These are phyloP conservation scores for Peromyscus attwateri DNA, from an alignment of 2,797 vertebrate genomes.

Conservation along the genomic window DNA sequence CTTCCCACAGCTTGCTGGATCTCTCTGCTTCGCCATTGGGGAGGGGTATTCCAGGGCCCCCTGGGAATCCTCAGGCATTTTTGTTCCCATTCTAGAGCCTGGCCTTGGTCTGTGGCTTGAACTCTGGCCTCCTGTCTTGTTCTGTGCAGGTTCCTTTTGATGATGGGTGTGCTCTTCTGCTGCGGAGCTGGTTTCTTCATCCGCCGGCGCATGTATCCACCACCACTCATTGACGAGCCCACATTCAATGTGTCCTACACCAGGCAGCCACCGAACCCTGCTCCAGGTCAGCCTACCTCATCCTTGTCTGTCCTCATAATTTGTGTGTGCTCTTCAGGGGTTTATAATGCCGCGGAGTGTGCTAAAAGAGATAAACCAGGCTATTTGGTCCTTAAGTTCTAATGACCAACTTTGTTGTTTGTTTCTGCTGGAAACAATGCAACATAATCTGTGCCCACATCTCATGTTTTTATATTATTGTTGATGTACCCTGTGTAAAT, in stretches of 20 bases:
- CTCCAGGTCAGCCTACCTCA: constrained; percentile 90
- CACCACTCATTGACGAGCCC: constrained; percentile 94
- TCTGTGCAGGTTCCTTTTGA: constrained; percentile 94
- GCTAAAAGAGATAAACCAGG: background rate
- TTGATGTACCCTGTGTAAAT: background rate
- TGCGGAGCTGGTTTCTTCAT: constrained; percentile 97
- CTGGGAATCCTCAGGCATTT: background rate
- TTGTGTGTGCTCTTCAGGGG: background rate
- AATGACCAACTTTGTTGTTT: background rate
- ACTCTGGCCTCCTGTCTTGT: background rate
- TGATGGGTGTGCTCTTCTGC: constrained; percentile 98
- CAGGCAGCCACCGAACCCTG: constrained; percentile 91
- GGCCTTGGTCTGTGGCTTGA: too few species aligned
- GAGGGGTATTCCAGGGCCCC: fast-evolving
- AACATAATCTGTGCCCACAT: fast-evolving
- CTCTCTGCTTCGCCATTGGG: background rate
- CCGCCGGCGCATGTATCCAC: constrained; percentile 95
- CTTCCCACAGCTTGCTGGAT: background rate
- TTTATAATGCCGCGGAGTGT: background rate
- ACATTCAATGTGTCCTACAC: constrained; percentile 98
- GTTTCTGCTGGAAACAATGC: background rate
- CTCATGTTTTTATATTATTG: background rate
- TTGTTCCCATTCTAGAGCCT: background rate
- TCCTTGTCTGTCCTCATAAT: background rate
- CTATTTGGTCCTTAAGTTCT: background rate